Evolutionary conservation across 2,888 invertebrate species (phyloP).

Genomic region (Disparrhopalites patrizii): DNA sequence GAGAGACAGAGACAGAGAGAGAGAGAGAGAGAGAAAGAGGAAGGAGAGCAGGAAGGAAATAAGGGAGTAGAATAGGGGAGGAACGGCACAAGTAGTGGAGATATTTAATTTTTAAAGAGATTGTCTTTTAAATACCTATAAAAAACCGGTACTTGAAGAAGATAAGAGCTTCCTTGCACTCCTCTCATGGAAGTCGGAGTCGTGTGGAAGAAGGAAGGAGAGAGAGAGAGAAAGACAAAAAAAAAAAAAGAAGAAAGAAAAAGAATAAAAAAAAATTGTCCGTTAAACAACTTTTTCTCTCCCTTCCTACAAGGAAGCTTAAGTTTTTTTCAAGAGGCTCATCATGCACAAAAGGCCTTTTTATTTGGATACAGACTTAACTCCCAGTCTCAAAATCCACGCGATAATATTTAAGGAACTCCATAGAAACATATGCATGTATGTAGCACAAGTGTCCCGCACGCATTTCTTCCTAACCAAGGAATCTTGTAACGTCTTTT

Average conservation of each 20-base stretch:
- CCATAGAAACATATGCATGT: too few relatives aligned
- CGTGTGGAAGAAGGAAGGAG: neutral
- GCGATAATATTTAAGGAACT: too few relatives aligned
- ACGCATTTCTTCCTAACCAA: constrained; percentile 3
- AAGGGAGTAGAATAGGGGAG: too few relatives aligned
- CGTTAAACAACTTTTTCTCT: constrained; percentile 5
- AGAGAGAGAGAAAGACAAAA: too few relatives aligned
- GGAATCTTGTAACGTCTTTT: constrained; percentile 5
- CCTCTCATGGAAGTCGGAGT: too few relatives aligned
- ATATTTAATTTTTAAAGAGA: constrained; percentile 9
- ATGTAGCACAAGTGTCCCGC: too few relatives aligned
- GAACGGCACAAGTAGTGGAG: too few relatives aligned
- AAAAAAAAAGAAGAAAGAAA: too few relatives aligned
- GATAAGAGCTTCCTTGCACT: constrained; percentile 1
- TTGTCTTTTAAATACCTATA: constrained; percentile 2
- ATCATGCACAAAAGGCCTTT: neutral
- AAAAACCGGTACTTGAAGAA: neutral
- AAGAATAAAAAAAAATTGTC: constrained; percentile 9
- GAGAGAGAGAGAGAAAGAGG: constrained; percentile 5
- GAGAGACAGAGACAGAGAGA: neutral
- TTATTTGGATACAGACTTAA: neutral
- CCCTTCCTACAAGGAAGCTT: neutral
- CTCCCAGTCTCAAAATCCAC: too few relatives aligned
- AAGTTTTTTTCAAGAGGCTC: constrained; percentile 2
- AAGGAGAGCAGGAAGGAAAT: too few relatives aligned